These are phyloP conservation scores for rabbit (Oryctolagus cuniculus) DNA, from an alignment of 2,113 vertebrate species.

Conservation along the genomic window mOryCun1.1 NC_091447.1:35731501-35732000, in stretches of 20 bases:
- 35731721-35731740: background rate
- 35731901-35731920: background rate
- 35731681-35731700: background rate
- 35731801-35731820: background rate
- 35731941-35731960: background rate
- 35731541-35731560: background rate
- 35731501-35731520: too few relatives aligned
- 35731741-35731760: background rate
- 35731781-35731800: background rate
- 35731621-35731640: background rate
- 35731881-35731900: background rate
- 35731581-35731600: background rate
- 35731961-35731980: conserved; percentile 3
- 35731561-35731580: background rate
- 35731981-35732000: conserved; percentile 4
- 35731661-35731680: background rate
- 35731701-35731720: background rate
- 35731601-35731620: background rate
- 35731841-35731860: background rate
- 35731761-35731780: background rate
- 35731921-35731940: conserved; percentile 25
- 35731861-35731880: background rate
- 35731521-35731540: background rate
- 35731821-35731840: background rate
- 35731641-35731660: background rate